Conservation (phyloP, 2,797 vertebrate species). For the Clarias pachynema region DNA sequence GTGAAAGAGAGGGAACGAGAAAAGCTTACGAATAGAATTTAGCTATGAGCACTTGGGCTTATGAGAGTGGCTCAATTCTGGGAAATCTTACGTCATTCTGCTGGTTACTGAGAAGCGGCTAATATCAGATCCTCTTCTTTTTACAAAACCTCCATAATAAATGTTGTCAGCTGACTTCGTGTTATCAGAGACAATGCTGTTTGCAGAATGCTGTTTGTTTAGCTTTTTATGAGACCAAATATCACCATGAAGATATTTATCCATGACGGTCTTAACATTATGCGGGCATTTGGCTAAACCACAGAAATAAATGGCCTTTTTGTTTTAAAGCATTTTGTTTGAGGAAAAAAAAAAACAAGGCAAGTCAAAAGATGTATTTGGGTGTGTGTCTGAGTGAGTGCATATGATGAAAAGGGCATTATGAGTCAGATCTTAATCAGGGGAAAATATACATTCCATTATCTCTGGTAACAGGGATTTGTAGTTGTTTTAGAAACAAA, state of each 20-base stretch:
- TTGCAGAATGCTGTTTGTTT: not conserved
- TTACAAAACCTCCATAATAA: conserved; percentile 13
- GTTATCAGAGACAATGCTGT: conserved; percentile 3
- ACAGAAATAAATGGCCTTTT: conserved; percentile 17
- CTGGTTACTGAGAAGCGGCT: conserved; percentile 17
- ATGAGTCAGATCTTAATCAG: conserved; percentile 4
- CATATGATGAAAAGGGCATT: conserved; percentile 19
- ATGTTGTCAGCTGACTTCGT: conserved; percentile 4
- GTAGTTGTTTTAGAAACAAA: not conserved
- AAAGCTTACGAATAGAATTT: conserved; percentile 11
- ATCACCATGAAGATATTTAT: conserved; percentile 12
- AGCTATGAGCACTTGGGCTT: conserved; percentile 19
- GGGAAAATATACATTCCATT: not conserved
- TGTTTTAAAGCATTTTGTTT: not conserved
- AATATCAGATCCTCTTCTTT: conserved; percentile 34
- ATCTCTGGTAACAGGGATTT: not conserved
- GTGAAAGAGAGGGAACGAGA: conserved; percentile 21
- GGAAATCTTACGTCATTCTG: conserved; percentile 37
- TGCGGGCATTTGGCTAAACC: not conserved
- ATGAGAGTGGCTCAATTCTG: conserved; percentile 21
- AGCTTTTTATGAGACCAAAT: not conserved
- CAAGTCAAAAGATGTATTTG: not conserved
- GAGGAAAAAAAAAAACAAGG: not conserved
- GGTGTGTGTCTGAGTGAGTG: not conserved
- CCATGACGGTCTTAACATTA: not conserved